These are phyloP conservation scores for Ophiodon elongatus DNA, from an alignment of 2,113 vertebrate species.

Conservation along the genomic window DNA sequence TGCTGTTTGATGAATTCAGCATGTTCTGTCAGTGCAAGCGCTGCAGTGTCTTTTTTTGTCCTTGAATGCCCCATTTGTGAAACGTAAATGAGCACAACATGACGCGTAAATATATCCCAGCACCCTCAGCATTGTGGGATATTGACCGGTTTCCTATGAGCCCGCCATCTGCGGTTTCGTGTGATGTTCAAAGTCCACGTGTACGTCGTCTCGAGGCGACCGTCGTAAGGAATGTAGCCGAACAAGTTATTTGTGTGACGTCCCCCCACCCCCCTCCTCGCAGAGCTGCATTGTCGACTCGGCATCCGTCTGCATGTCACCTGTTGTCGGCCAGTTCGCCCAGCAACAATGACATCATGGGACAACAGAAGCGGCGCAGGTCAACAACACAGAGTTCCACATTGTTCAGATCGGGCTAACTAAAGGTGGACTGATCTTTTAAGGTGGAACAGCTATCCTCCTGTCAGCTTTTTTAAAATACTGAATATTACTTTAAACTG, in stretches of 20 bases:
- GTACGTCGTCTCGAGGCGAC: background rate
- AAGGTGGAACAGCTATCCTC: too few relatives aligned
- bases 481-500: too few relatives aligned
- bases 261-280: background rate
- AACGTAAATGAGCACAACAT: background rate
- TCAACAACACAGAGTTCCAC: slow-evolving; percentile 34
- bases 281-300: background rate
- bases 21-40: background rate
- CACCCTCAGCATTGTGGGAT: background rate
- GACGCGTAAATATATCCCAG: background rate
- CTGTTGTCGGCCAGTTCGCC: slow-evolving; percentile 51
- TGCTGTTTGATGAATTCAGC: background rate
- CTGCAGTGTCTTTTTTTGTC: background rate
- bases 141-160: background rate
- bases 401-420: too few relatives aligned
- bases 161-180: background rate
- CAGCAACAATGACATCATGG: slow-evolving; percentile 75
- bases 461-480: too few relatives aligned
- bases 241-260: background rate
- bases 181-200: background rate
- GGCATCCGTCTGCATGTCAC: slow-evolving; percentile 30
- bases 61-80: background rate
- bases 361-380: slow-evolving; percentile 41
- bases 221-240: background rate
- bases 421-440: too few relatives aligned